Evolutionary conservation across 2,888 invertebrate species (phyloP).

Genomic region (Gastracanthus pulcherrimus): DNA sequence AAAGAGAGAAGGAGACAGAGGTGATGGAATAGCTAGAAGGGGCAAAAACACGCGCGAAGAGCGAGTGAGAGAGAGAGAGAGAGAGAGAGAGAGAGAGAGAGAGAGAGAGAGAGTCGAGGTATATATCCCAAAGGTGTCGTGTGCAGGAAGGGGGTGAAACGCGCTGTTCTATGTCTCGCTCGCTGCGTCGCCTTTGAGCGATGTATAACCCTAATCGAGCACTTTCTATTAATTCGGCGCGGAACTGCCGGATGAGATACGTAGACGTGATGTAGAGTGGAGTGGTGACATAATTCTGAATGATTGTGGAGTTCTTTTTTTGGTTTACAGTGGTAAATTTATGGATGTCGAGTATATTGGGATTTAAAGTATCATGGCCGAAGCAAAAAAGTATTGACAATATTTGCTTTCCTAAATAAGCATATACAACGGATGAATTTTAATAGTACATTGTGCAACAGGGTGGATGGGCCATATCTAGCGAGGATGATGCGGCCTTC

Average conservation of each 20-base stretch:
- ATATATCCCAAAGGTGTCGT: constrained; percentile 12
- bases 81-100: neutral
- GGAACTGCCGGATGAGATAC: neutral
- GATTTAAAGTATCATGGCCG: no score
- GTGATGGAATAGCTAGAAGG: no score
- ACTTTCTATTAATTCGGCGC: constrained; percentile 36
- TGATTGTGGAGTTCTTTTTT: neutral
- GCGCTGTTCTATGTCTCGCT: neutral
- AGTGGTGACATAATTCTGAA: neutral
- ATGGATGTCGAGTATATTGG: neutral
- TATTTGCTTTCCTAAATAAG: no score
- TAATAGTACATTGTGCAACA: no score
- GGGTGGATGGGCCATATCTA: no score
- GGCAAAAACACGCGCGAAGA: neutral
- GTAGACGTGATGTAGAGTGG: no score
- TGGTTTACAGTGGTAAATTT: neutral
- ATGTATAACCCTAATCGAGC: constrained; percentile 40
- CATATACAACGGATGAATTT: no score
- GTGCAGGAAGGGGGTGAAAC: neutral
- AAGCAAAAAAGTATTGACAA: no score
- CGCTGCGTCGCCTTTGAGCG: constrained; percentile 36
- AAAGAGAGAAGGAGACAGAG: constrained; percentile 11
- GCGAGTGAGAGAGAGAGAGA: neutral
- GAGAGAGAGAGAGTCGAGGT: neutral
- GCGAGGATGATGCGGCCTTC: no score